Percentiles rank a stretch among this genome's conserved stretches.
Conservation (phyloP, 2,888 invertebrate species). For the Perizoma flavofasciatum region DNA sequence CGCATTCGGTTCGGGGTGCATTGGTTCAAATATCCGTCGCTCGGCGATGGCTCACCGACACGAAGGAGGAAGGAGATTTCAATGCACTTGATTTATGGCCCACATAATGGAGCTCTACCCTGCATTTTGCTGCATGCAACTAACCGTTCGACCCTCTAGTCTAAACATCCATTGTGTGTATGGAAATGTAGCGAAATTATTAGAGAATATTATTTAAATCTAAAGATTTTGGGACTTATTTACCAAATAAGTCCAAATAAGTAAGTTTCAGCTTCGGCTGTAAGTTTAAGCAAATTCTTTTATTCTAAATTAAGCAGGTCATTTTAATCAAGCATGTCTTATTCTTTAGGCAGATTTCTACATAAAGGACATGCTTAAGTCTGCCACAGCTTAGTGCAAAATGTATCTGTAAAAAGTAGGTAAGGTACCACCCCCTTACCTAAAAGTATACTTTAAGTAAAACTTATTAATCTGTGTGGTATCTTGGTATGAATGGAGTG, state of each 20-base stretch:
- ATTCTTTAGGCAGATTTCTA: too few relatives aligned
- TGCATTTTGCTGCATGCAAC: slow-evolving; percentile 75
- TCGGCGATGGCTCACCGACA: slow-evolving; percentile 71
- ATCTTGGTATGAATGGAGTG: too few relatives aligned
- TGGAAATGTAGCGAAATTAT: slow-evolving; percentile 42
- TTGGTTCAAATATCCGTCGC: slow-evolving; percentile 74
- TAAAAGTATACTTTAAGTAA: too few relatives aligned
- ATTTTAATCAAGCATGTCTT: not conserved
- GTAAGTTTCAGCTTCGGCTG: not conserved
- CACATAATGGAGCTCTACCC: slow-evolving; percentile 73
- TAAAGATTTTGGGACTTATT: not conserved
- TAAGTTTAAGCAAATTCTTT: too few relatives aligned
- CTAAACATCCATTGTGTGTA: slow-evolving; percentile 54
- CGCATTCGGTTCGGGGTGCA: slow-evolving; percentile 48
- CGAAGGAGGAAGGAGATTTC: slow-evolving; percentile 80
- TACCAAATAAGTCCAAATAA: not conserved
- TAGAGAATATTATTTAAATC: slow-evolving; percentile 18
- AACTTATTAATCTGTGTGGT: too few relatives aligned
- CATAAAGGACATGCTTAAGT: too few relatives aligned
- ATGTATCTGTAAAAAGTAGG: too few relatives aligned
- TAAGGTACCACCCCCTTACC: too few relatives aligned
- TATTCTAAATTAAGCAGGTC: too few relatives aligned
- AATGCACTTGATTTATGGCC: slow-evolving; percentile 79
- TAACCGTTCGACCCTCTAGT: slow-evolving; percentile 51
- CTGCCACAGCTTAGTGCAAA: too few relatives aligned